Base-by-base conservation (phyloP, 2,113 vertebrate species). In the Origma solitaria region DNA sequence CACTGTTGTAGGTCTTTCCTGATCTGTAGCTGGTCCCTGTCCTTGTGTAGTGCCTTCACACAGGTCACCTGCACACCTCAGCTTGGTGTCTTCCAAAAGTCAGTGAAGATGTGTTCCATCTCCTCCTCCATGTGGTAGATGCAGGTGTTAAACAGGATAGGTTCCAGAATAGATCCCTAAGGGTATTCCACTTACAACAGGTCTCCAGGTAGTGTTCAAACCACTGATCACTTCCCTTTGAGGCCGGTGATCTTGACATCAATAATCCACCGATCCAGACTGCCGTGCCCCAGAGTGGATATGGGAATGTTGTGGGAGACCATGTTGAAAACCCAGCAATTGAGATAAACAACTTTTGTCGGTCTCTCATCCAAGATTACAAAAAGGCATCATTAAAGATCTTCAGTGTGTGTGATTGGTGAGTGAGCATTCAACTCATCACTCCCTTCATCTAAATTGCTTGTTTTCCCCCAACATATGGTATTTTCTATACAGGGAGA, bases 401-500 rank as follows among this genome's bases (percentile, higher is more conserved):
- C 49, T 51, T 85, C 35, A 61, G 9, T 56, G 14, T 85, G 38
- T 5, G 4, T 68, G 57, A 71, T 23, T 40, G 82, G 40, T 5
- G 4, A 85, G 65, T 68, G 83, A 96, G 70, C 70, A 93, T 93
- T 96, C 94, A 91, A 28, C 19, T 77, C 88, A 68, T 64, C 70
- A 27, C 71, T 76, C 30, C 53, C 30, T 62, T 69, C 25, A 53
- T 91, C 64, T 78, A 45, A 93, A 79, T 76, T 71, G 61, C 61
- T 94, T 90, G 70, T 96, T 95, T 95, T 76, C 51, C 40, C 15
- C 35, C 40, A 94, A n/a, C 73, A 87, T 95, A 91, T 58, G 87
- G 78, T 91, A 79, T 96, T 96, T 96, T 93, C 82, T 91, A n/a
- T 91, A 87, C 47, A 87, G 70, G 37, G 58, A 87, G 71, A 90